A percentile compares a stretch with the other conserved stretches of the same genome.
Evolutionary conservation across 30 jellyfish, hydroid and myxozoan species (phyloP).

Genomic region (Euphysa ruthae): DNA sequence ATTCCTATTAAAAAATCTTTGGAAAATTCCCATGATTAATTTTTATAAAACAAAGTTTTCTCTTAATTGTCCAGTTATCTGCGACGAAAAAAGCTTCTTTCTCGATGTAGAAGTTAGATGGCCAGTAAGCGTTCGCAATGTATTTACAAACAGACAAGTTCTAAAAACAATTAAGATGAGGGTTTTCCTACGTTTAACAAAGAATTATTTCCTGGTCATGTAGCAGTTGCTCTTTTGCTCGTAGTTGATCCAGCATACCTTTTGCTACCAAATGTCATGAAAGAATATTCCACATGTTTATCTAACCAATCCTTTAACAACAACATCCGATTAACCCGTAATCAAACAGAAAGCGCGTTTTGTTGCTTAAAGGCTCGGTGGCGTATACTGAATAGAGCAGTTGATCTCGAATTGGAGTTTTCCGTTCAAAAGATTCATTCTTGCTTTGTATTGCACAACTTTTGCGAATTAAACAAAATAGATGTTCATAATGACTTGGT

Average conservation of each 20-base stretch:
- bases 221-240: conserved; percentile 37
- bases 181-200: conserved; percentile 19
- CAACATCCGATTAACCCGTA: too few relatives aligned
- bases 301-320: too few relatives aligned
- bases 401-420: conserved; percentile 9
- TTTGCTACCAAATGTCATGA: conserved; percentile 43
- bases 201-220: conserved; percentile 36
- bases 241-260: conserved; percentile 82
- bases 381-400: background rate
- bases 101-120: conserved; percentile 49
- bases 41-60: conserved; percentile 49
- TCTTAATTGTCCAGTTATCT: conserved; percentile 50
- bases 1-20: conserved; percentile 46
- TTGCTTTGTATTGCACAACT: too few relatives aligned
- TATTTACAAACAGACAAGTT: conserved; percentile 28
- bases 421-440: background rate
- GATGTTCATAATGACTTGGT: too few relatives aligned
- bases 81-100: conserved; percentile 47
- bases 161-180: conserved; percentile 17
- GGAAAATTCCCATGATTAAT: conserved; percentile 64
- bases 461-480: too few relatives aligned
- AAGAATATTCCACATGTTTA: conserved; percentile 29
- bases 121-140: conserved; percentile 66
- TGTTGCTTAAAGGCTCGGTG: conserved; percentile 21
- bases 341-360: conserved; percentile 32